Evolutionary conservation across 1,140 invertebrate species (phyloP), one percentile per base, ranked within the genome.

Genomic region (Drosophila pachea): DNA sequence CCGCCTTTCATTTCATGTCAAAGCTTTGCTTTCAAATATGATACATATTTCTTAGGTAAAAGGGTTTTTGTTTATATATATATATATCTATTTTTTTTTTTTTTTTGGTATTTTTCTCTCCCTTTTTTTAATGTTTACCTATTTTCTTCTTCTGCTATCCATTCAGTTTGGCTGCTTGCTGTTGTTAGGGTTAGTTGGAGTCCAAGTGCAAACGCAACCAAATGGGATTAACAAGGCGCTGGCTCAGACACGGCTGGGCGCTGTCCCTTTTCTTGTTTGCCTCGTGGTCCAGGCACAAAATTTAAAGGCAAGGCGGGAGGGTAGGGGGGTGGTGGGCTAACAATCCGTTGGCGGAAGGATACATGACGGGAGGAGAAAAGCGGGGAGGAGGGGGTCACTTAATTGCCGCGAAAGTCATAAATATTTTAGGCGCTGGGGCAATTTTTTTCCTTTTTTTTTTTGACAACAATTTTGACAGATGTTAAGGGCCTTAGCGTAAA

Each of bases 321-420:
- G n/a, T n/a, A n/a, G n/a, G n/a, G n/a, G n/a, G n/a, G n/a, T n/a
- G n/a, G n/a, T n/a, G 22, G 22, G 22, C 22, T 22, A 3, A 22
- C 22, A 22, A 22, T 22, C 22, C 22, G 22, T 22, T 22, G 22
- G 22, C 22, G 22, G 22, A 22, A 22, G 22, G 22, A 22, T 22
- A 22, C 22, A 22, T 22, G 22, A 22, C 22, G 22, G 60, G 59
- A 79, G 32, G 22, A 35, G 56, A 33, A 7, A 22, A 8, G 2
- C 16, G 7, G 32, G 12, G 55, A 2, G 12, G 2, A 11, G n/a
- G 7, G 4, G 35, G 14, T 35, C 54, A 82, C 74, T 78, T 75
- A 83, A 83, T 83, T 83, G 78, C 75, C 84, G 72, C 40, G 68
- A 75, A 79, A 84, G 75, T 78, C 78, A 73, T 83, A 78, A 83